phyloP scores from a whole-genome alignment of 2,113 vertebrate genomes.

The Furnarius figulus region DNA sequence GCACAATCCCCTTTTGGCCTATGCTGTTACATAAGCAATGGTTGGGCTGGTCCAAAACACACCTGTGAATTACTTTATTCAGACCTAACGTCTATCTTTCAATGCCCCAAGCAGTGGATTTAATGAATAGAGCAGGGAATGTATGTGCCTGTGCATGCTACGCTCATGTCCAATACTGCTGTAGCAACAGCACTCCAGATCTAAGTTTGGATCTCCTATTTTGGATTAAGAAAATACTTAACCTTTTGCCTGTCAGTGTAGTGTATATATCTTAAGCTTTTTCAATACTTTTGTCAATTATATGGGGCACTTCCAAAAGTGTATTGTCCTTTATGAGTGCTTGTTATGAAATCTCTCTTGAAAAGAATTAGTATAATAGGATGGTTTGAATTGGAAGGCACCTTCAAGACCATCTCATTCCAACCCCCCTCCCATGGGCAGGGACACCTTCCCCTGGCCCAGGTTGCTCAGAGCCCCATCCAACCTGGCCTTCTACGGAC shows the following conservation, averaged over 20 bases:
- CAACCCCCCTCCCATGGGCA: background rate
- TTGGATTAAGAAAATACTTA: background rate
- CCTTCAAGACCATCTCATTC: background rate
- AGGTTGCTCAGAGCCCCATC: rapidly evolving
- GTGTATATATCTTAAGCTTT: background rate
- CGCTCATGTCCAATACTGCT: background rate
- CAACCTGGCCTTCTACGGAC: background rate
- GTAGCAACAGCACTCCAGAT: background rate
- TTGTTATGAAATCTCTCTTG: background rate
- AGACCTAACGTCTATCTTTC: background rate
- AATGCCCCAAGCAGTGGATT: background rate
- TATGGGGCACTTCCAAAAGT: background rate
- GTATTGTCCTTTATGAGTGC: background rate
- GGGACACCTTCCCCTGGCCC: background rate
- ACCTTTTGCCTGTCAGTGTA: background rate
- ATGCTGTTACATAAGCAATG: background rate
- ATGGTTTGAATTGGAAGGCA: background rate
- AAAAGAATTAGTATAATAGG: background rate
- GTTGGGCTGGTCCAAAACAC: background rate
- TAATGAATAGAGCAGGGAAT: background rate
- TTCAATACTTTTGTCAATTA: background rate
- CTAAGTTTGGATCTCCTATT: background rate
- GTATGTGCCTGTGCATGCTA: background rate
- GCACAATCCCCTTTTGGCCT: background rate
- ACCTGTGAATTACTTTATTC: background rate